phyloP scores from a whole-genome alignment of 2,797 vertebrate genomes.

The Galago senegalensis region DNA sequence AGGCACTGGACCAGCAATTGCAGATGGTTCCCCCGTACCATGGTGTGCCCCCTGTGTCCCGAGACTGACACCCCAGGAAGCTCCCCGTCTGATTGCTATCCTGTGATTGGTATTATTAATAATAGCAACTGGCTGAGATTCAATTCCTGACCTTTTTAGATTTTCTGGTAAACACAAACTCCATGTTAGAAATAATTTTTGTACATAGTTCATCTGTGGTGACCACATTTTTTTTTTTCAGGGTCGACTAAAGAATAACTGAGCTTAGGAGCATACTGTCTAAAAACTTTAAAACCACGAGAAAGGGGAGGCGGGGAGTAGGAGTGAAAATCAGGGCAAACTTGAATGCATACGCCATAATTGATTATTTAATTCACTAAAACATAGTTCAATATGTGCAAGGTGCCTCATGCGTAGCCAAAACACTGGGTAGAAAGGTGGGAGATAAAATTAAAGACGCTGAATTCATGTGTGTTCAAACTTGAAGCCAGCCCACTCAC shows the following conservation, averaged over 20 bases:
- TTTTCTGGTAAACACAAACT: background rate
- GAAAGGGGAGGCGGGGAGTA: background rate
- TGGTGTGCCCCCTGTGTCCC: no score
- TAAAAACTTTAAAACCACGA: background rate
- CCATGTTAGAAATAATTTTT: background rate
- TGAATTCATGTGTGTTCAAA: background rate
- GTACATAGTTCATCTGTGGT: background rate
- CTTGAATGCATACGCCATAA: background rate
- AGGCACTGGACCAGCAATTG: background rate
- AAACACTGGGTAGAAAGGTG: background rate
- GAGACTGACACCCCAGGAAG: background rate
- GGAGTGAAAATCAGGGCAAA: background rate
- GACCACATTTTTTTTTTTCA: background rate
- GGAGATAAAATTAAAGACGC: background rate
- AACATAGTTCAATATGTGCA: background rate
- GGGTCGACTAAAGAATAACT: background rate
- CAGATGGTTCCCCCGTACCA: background rate
- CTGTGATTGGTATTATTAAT: constrained; percentile 58
- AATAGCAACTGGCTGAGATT: background rate
- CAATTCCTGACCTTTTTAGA: background rate
- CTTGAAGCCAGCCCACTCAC: background rate
- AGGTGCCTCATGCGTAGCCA: background rate
- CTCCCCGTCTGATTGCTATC: background rate
- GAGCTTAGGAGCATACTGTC: background rate
- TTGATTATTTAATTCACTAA: background rate